Evolutionary conservation across 2,888 invertebrate genomes (phyloP).

Genomic region (Trichogramma dendrolimi): DNA sequence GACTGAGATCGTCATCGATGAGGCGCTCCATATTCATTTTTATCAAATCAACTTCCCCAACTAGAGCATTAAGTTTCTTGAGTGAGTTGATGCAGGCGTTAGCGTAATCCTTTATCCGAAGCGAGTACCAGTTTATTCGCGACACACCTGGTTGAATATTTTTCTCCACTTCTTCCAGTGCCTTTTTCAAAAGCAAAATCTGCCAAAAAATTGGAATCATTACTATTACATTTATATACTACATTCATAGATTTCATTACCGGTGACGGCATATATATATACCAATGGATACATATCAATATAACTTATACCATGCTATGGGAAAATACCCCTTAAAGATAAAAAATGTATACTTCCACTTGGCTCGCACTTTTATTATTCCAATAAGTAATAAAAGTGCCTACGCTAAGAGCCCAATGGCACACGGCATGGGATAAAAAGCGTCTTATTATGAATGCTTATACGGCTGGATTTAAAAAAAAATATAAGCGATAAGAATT

Average conservation of each 20-base stretch:
- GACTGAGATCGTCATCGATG: conserved; percentile 39
- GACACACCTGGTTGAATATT: conserved; percentile 76
- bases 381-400: no score
- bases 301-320: neutral
- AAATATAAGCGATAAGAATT: no score
- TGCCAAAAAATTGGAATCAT: conserved; percentile 32
- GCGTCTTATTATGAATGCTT: no score
- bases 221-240: neutral
- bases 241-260: neutral
- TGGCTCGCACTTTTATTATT: no score
- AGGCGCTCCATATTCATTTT: conserved; percentile 39
- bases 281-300: neutral
- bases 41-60: conserved; percentile 64
- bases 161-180: conserved; percentile 68
- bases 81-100: conserved; percentile 57
- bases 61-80: conserved; percentile 62
- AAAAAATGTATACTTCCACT: no score
- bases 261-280: neutral
- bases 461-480: no score
- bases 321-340: no score
- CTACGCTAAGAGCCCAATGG: no score
- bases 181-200: conserved; percentile 66
- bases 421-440: no score
- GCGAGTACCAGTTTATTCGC: conserved; percentile 80
- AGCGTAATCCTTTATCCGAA: conserved; percentile 74